phyloP scores from a whole-genome alignment of 2,113 vertebrate species.

The Myotis yumanensis region DNA sequence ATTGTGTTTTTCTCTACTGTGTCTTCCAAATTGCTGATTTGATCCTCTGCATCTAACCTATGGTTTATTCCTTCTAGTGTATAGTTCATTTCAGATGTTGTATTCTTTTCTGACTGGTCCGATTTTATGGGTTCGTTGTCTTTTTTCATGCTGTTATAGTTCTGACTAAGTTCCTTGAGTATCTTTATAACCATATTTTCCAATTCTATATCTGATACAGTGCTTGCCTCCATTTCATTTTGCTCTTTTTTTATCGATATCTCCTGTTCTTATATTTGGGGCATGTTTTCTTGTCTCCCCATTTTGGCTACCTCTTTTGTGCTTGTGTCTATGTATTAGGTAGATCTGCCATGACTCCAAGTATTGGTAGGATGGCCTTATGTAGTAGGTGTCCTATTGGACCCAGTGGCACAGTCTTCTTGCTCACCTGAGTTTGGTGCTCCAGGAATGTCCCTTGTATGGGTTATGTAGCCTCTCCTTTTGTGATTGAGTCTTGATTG shows the following conservation, averaged over 20 bases:
- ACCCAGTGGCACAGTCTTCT: not conserved
- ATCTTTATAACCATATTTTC: not conserved
- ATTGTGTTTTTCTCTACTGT: not conserved
- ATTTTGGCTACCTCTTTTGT: not conserved
- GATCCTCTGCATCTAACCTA: not conserved
- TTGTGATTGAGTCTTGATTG: not conserved
- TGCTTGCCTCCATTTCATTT: not conserved
- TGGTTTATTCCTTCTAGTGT: not conserved
- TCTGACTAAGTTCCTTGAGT: not conserved
- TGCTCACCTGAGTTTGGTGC: not conserved
- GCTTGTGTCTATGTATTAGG: not conserved
- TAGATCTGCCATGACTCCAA: not conserved
- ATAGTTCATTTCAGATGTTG: not conserved
- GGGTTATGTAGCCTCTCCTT: not conserved
- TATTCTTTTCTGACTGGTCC: not conserved
- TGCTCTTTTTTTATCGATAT: not conserved
- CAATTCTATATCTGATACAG: not conserved
- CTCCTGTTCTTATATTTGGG: not conserved
- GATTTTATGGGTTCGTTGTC: not conserved
- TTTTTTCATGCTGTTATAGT: not conserved
- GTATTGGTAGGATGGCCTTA: not conserved
- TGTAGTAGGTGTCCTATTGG: not conserved
- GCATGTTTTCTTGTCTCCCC: not conserved
- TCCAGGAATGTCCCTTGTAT: not conserved
- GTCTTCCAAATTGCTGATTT: not conserved